Evolutionary conservation across 2,797 vertebrate species (phyloP), one percentile per base, ranked within the genome.

Genomic region (Enteromius radiatus): DNA sequence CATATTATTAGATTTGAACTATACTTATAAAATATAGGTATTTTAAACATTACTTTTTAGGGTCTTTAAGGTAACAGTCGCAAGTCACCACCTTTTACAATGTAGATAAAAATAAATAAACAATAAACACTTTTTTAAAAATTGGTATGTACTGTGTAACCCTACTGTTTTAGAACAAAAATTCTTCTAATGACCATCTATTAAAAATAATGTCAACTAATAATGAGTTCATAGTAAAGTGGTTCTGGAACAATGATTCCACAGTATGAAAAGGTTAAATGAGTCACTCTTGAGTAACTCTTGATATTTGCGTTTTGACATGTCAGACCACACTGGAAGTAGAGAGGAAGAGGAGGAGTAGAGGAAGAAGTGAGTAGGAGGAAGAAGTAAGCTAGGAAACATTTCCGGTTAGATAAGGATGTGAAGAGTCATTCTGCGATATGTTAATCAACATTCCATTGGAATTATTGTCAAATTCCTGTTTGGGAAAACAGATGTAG

Each of bases 321-420:
- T 78, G n/a, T 68, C n/a, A 41, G 23, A 69, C 65, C 28, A 80
- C 47, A 61, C 69, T 4, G 23, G 8, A 78, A 80, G 79, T n/a
- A 26, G 3, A 76, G n/a, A 76, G 80, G 70, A 26, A 59, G 86
- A 89, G 90, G 91, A 88, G 86, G 68, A 68, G 88, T 65, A 47
- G 69, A 12, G 69, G 14, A 80, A 80, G 79, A 33, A 54, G 15
- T 70, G 23, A 78, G 80, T 75, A 26, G 8, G 81, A 90, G 90
- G 91, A 89, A 90, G 74, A 67, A 82, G 84, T 81, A 84, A 73
- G 52, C 84, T 90, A 47, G 83, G 80, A 87, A 90, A 17, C 63
- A 56, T 54, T 83, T 92, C 86, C 87, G 86, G 88, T 85, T 80
- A 82, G 88, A 90, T 91, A 91, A 76, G 31, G 2, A 19, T 56